A percentile compares a stretch with the other conserved stretches of the same genome.
Evolutionary conservation across 2,888 invertebrate genomes (phyloP).

Genomic region (Hydrotaea cyrtoneurina): DNA sequence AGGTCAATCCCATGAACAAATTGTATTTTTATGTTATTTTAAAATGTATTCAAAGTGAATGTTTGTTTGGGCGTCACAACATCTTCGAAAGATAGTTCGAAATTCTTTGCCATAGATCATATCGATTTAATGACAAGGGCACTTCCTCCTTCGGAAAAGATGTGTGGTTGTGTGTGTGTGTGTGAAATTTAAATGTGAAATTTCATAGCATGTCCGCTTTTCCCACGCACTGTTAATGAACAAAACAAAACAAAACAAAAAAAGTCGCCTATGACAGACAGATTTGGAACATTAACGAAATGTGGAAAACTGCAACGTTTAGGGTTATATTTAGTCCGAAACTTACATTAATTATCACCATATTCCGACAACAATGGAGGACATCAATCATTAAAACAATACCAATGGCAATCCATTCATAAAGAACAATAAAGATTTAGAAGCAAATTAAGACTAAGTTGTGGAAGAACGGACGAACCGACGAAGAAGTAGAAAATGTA

Average conservation of each 20-base stretch:
- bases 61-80: neutral
- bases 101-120: neutral
- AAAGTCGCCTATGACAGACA: neutral
- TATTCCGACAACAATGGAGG: neutral
- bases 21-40: neutral
- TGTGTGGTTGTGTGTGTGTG: slow-evolving; percentile 6
- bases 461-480: neutral
- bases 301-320: neutral
- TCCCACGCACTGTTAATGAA: slow-evolving; percentile 7
- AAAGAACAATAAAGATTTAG: neutral
- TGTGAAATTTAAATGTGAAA: neutral
- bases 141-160: neutral
- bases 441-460: neutral
- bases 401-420: slow-evolving; percentile 1
- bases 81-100: neutral
- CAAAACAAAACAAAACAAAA: too few species aligned
- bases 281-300: neutral
- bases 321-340: neutral
- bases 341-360: slow-evolving; percentile 21
- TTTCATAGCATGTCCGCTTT: neutral
- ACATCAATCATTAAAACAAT: slow-evolving; percentile 33
- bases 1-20: neutral
- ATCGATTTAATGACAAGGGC: neutral
- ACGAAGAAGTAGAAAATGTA: neutral
- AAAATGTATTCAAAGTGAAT: neutral